Conservation (phyloP, 2,888 invertebrate species). For the Ophioninae sp. region DNA sequence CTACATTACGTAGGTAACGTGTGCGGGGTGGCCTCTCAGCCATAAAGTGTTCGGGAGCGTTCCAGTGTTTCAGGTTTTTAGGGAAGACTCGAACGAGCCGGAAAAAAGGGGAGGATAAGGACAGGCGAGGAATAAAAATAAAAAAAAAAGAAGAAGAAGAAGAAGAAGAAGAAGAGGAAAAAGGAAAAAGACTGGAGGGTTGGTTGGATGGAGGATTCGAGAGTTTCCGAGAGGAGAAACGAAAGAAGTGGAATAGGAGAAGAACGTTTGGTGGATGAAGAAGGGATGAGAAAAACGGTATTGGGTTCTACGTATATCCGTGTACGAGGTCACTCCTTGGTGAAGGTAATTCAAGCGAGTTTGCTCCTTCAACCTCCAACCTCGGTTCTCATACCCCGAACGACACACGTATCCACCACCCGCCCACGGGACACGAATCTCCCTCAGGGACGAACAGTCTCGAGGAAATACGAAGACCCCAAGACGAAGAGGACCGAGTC, state of each 20-base stretch:
- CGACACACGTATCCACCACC: constrained; percentile 48
- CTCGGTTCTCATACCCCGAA: constrained; percentile 25
- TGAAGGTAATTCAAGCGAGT: constrained; percentile 61
- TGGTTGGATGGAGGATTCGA: neutral
- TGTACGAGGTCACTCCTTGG: constrained; percentile 57
- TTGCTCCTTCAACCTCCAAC: constrained; percentile 57
- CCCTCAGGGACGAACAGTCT: constrained; percentile 48
- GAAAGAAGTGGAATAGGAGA: constrained; percentile 33
- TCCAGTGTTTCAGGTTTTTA: constrained; percentile 71
- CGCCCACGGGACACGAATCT: constrained; percentile 43
- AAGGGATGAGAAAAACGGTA: constrained; percentile 24
- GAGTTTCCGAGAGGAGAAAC: constrained; percentile 35
- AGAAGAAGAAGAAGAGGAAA: constrained; percentile 10
- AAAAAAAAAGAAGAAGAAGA: constrained; percentile 8
- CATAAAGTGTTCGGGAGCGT: constrained; percentile 70
- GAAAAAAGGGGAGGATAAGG: constrained; percentile 50
- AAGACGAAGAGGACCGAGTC: constrained; percentile 23
- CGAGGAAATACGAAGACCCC: constrained; percentile 29
- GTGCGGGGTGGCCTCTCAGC: constrained; percentile 63
- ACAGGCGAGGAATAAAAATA: constrained; percentile 42
- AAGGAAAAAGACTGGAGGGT: too few species aligned
- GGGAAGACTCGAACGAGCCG: constrained; percentile 59
- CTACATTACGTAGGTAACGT: constrained; percentile 63
- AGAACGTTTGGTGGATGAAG: constrained; percentile 11
- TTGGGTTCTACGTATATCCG: constrained; percentile 50